These are phyloP conservation scores for Formicarius rufipectus DNA, from an alignment of 2,113 vertebrate species.

Conservation along the genomic window DNA sequence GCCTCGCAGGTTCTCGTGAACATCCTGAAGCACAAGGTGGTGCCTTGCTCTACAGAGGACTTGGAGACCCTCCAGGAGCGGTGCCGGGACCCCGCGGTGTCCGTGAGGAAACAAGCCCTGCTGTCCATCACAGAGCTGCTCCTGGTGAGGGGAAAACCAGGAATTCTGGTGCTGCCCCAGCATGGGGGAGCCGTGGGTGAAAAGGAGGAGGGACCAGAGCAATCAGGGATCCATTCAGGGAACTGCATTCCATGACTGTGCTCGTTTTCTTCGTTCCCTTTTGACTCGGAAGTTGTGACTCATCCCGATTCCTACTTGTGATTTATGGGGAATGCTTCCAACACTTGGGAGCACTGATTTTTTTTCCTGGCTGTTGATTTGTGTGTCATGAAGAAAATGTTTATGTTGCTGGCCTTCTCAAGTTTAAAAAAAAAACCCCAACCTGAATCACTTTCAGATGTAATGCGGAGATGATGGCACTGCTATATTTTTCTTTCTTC, in stretches of 20 bases:
- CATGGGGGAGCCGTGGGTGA: background rate
- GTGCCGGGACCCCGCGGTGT: conserved; percentile 87
- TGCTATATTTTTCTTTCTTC: conserved; percentile 21
- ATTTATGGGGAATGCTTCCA: conserved; percentile 4
- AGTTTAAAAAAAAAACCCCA: background rate
- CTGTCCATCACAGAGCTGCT: conserved; percentile 89
- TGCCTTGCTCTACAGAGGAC: conserved; percentile 74
- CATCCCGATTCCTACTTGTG: background rate
- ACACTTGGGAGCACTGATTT: background rate
- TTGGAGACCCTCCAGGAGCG: conserved; percentile 82
- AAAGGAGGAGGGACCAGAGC: background rate
- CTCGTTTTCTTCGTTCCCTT: background rate
- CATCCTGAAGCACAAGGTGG: conserved; percentile 81
- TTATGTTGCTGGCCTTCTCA: conserved; percentile 44
- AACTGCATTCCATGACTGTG: background rate
- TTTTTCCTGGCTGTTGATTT: conserved; percentile 15
- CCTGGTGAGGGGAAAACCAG: conserved; percentile 69
- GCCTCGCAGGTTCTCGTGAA: conserved; percentile 80
- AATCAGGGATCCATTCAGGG: background rate
- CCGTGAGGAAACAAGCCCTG: conserved; percentile 91
- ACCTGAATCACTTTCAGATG: conserved; percentile 26
- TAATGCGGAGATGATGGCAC: background rate
- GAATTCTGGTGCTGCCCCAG: accelerated
- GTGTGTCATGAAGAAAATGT: conserved; percentile 47
- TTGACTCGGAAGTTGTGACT: background rate